Evolutionary conservation across 1,140 invertebrate species (phyloP).

Genomic region (Euura lappo): DNA sequence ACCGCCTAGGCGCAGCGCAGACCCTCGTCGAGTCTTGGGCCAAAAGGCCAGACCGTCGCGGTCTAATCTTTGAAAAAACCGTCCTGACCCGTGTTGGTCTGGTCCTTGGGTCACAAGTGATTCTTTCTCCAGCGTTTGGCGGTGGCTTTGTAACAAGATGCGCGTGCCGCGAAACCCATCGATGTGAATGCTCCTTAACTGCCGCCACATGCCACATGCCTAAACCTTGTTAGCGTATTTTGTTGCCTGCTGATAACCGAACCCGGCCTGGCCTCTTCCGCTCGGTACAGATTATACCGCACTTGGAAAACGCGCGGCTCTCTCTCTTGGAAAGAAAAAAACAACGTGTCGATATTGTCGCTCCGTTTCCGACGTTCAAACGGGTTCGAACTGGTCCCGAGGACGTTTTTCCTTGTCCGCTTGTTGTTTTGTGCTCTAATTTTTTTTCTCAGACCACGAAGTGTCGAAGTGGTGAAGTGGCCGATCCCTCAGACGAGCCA

Average conservation of each 20-base stretch:
- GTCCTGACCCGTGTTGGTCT: not conserved
- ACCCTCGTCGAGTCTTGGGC: too few relatives aligned
- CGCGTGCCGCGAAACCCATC: conserved; percentile 38
- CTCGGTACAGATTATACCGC: not conserved
- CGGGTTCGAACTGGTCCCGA: conserved; percentile 21
- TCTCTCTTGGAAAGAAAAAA: conserved; percentile 37
- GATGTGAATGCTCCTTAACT: conserved; percentile 14
- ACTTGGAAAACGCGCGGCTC: too few relatives aligned
- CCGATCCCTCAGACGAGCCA: not conserved
- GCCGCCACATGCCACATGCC: conserved; percentile 40
- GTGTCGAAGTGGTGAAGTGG: not conserved
- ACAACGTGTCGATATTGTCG: conserved; percentile 19
- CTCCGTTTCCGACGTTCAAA: conserved; percentile 32
- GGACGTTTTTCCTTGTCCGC: conserved; percentile 18
- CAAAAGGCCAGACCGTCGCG: conserved; percentile 13
- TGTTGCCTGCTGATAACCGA: conserved; percentile 20
- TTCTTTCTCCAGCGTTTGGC: conserved; percentile 24
- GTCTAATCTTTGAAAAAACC: conserved; percentile 24
- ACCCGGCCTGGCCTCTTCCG: conserved; percentile 15
- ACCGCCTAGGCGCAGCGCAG: too few relatives aligned
- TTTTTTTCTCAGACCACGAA: too few relatives aligned
- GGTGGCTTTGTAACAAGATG: conserved; percentile 57
- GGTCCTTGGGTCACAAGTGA: conserved; percentile 27
- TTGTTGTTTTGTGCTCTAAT: conserved; percentile 8
- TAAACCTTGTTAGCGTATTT: conserved; percentile 40